Evolutionary conservation across 2,888 invertebrate species (phyloP).

Genomic region (Mycalesis mineus): DNA sequence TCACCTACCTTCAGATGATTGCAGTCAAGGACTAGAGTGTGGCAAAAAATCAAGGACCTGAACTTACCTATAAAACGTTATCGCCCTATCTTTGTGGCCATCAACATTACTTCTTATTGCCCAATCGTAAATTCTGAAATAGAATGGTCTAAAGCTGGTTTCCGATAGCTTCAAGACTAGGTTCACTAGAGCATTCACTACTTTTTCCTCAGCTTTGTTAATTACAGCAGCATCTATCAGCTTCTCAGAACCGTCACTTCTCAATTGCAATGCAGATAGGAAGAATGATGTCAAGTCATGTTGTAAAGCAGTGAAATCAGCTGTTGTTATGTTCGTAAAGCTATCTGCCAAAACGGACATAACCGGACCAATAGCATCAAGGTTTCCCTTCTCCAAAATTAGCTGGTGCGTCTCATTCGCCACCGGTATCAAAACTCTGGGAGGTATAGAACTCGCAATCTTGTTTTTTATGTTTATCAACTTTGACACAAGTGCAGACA

Average conservation of each 20-base stretch:
- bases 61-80: constrained; percentile 88
- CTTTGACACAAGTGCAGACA: constrained; percentile 76
- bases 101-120: constrained; percentile 81
- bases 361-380: constrained; percentile 81
- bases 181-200: constrained; percentile 86
- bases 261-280: constrained; percentile 83
- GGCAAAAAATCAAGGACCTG: not conserved
- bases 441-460: constrained; percentile 82
- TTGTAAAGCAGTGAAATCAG: constrained; percentile 82
- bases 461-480: constrained; percentile 81
- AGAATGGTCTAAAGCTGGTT: constrained; percentile 91
- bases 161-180: constrained; percentile 93
- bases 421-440: constrained; percentile 87
- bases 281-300: constrained; percentile 86
- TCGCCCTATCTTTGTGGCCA: constrained; percentile 80
- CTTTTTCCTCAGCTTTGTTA: constrained; percentile 82
- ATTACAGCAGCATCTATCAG: constrained; percentile 57
- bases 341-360: constrained; percentile 88
- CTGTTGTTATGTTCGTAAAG: constrained; percentile 79
- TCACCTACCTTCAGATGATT: too few relatives aligned
- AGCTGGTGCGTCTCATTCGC: constrained; percentile 81
- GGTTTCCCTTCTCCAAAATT: constrained; percentile 79
- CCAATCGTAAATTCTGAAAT: constrained; percentile 93
- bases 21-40: too few relatives aligned
- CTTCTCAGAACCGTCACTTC: constrained; percentile 72